Base-by-base conservation (phyloP, 2,113 vertebrate species). In the Danionella cerebrum region DNA sequence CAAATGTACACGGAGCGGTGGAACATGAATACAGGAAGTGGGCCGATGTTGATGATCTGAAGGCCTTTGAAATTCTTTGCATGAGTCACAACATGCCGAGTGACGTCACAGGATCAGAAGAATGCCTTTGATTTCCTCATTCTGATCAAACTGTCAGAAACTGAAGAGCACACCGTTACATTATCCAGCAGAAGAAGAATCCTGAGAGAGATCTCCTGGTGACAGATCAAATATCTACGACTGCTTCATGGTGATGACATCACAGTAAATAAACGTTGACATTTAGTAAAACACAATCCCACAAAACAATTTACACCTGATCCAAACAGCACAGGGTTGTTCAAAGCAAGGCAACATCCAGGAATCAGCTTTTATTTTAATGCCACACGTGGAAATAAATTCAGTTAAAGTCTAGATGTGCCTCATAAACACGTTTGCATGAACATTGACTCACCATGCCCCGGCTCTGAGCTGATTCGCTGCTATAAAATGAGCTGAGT, bases 1-100 rank as follows among this genome's bases (percentile, higher is more conserved):
- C 44, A 48, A n/a, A 59, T n/a, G n/a, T n/a, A n/a, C n/a, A n/a
- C n/a, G n/a, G n/a, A n/a, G 60, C 39, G 22, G 25, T 57, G 45
- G 29, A 73, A 66, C 47, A 65, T 13, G 39, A 53, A 48, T 35
- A 31, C 62, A 67, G 73, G 73, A 71, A 75, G 63, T 55, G 64
- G 53, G 35, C 47, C 35, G 33, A 1, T 13, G 21, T 16, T 52
- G 50, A 9, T 16, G 33, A 36, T 35, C 53, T 24, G 31, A 10
- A 3, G 42, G 27, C 24, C 18, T 58, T 25, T 62, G 45, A 79
- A n/a, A 84, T 86, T 85, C 84, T 84, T 83, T 48, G 74, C 81
- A 86, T 82, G 67, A 76, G 85, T 79, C 82, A 81, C 79, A 76
- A 88, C 86, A 84, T 76, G 85, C 82, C 68, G 50, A 19, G 39